phyloP scores from a whole-genome alignment of 2,888 invertebrate genomes.

The Augochlorella aurata region DNA sequence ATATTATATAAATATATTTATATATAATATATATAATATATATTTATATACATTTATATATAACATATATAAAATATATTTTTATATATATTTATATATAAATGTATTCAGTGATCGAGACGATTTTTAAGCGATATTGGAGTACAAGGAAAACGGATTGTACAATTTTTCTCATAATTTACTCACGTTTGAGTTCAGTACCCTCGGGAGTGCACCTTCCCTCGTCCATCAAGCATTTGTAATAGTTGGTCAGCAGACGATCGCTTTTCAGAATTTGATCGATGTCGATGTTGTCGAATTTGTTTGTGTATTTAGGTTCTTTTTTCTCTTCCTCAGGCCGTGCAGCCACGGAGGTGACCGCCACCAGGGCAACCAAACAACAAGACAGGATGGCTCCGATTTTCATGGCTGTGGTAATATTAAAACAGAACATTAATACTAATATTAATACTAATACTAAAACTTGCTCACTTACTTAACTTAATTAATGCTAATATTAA shows the following conservation, averaged over 20 bases:
- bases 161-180: neutral
- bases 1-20: no score
- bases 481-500: no score
- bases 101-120: no score
- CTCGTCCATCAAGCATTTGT: conserved; percentile 86
- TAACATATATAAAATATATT: no score
- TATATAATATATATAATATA: no score
- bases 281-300: conserved; percentile 87
- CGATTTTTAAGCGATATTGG: no score
- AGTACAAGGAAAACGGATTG: no score
- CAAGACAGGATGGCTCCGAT: conserved; percentile 63
- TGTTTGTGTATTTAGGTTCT: conserved; percentile 83
- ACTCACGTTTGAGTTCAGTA: conserved; percentile 87
- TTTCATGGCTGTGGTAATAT: conserved; percentile 67
- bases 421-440: neutral
- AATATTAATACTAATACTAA: no score
- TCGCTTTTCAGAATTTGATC: conserved; percentile 87
- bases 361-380: conserved; percentile 66
- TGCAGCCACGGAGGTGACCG: conserved; percentile 61
- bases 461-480: no score
- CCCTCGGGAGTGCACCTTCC: conserved; percentile 88
- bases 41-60: no score
- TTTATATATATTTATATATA: no score
- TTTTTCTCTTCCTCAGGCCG: conserved; percentile 7
- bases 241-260: conserved; percentile 85